Evolutionary conservation across 2,113 vertebrate genomes (phyloP).

Genomic region (Colossoma macropomum): DNA sequence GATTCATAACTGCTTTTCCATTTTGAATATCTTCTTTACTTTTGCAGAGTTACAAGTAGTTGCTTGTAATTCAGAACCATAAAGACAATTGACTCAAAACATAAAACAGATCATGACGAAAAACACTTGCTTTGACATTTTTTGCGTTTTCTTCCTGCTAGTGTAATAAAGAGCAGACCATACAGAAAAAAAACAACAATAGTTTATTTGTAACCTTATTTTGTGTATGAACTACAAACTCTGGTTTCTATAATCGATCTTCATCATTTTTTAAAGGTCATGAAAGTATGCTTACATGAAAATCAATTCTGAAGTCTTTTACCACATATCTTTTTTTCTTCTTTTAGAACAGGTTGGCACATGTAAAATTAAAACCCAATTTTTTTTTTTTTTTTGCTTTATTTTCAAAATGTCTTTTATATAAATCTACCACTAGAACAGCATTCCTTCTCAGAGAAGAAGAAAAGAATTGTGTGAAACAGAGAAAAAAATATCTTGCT

Average conservation of each 20-base stretch:
- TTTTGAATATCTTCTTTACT: background rate
- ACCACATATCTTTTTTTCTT: conserved; percentile 81
- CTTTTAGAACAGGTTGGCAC: conserved; percentile 87
- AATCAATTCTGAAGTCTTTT: conserved; percentile 84
- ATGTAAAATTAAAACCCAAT: conserved; percentile 86
- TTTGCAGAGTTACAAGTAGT: background rate
- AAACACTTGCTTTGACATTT: background rate
- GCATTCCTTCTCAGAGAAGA: conserved; percentile 84
- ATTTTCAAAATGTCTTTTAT: conserved; percentile 80
- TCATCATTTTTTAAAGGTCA: conserved; percentile 86
- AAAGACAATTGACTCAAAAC: background rate
- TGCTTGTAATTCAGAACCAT: background rate
- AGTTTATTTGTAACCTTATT: conserved; percentile 98
- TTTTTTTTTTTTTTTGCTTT: conserved; percentile 68
- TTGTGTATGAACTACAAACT: conserved; percentile 98
- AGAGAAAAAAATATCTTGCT: conserved; percentile 62
- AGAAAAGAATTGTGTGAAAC: conserved; percentile 69
- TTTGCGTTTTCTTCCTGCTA: background rate
- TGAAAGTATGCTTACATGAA: conserved; percentile 91
- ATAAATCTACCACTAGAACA: conserved; percentile 90
- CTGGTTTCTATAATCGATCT: conserved; percentile 87
- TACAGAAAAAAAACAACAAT: conserved; percentile 91
- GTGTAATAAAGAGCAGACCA: conserved; percentile 66
- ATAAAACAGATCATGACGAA: background rate
- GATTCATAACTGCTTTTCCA: background rate